Base-by-base conservation (phyloP, 2,888 invertebrate species). In the Cryptocephalus primarius region DNA sequence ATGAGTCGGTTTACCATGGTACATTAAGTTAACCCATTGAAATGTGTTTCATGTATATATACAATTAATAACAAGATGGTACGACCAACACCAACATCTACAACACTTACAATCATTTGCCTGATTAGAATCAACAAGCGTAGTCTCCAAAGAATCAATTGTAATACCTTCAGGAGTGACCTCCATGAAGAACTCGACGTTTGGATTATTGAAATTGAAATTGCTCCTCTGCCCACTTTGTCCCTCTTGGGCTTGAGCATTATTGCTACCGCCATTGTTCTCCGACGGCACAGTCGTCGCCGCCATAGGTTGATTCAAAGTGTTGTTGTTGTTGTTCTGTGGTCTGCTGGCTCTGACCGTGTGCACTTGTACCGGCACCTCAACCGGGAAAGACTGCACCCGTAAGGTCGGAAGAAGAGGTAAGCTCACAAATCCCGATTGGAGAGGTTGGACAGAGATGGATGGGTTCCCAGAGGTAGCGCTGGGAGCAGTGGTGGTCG, bases 101-200 rank as follows among this genome's bases (percentile, higher is more conserved):
- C 48, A 51, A 55, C 55, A 61, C 63, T 61, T 57, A 67, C 67
- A 59, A 53, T 65, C 64, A 51, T 62, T 63, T 45, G 64, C 59
- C 47, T 62, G 64, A 53, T 60, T 60, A 53, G 59, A 52, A 52
- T 54, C 55, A 46, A 55, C 56, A 53, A 56, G 53, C 52, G 55
- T 48, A 49, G 54, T 55, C 54, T 70, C 70, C 55, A 70, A 57
- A 45, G 66, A 66, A 60, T 66, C 66, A 55, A 66, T 65, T 44
- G 66, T 67, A 48, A 67, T 58, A 62, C 70, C 69, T 60, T 74
- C 74, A 13, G 75, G 73, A 40, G 70, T 74, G 44, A 75, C 72
- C 60, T 75, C 80, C 77, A 82, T 79, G 56, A 80, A 73, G 50
- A 82, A 75, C 56, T 78, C 77, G 47, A 78, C 71, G 59, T 76